phyloP scores from a whole-genome alignment of 2,797 vertebrate genomes.

The Botia almorhae region DNA sequence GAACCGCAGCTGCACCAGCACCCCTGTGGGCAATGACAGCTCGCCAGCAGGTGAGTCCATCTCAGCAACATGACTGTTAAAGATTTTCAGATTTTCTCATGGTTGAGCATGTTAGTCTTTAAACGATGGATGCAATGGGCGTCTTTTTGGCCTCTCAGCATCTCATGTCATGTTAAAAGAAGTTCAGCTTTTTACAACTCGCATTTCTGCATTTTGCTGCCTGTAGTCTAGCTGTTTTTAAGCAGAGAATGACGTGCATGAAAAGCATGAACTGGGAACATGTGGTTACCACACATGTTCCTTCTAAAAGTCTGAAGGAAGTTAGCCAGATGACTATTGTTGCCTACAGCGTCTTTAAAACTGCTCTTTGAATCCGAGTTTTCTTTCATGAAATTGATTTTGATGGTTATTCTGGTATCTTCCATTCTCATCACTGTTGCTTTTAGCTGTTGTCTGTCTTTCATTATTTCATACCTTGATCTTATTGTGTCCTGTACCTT shows the following conservation, averaged over 20 bases:
- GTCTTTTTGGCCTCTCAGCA: too few relatives aligned
- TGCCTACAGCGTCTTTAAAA: conserved; percentile 34
- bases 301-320: background rate
- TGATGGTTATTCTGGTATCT: conserved; percentile 74
- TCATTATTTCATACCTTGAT: conserved; percentile 86
- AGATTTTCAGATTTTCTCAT: background rate
- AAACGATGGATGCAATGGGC: background rate
- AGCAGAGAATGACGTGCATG: too few relatives aligned
- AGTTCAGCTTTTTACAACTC: too few relatives aligned
- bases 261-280: background rate
- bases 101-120: background rate
- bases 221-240: too few relatives aligned
- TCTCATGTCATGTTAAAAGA: too few relatives aligned
- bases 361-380: conserved; percentile 65
- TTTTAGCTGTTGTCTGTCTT: conserved; percentile 89
- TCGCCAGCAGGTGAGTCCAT: conserved; percentile 89
- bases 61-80: background rate
- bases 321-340: background rate
- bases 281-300: background rate
- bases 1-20: conserved; percentile 98
- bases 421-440: conserved; percentile 87
- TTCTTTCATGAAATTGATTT: conserved; percentile 68
- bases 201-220: too few relatives aligned
- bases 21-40: conserved; percentile 93
- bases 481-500: conserved; percentile 76